phyloP scores from a whole-genome alignment of 2,113 vertebrate genomes.

The Cynopterus brachyotis region DNA sequence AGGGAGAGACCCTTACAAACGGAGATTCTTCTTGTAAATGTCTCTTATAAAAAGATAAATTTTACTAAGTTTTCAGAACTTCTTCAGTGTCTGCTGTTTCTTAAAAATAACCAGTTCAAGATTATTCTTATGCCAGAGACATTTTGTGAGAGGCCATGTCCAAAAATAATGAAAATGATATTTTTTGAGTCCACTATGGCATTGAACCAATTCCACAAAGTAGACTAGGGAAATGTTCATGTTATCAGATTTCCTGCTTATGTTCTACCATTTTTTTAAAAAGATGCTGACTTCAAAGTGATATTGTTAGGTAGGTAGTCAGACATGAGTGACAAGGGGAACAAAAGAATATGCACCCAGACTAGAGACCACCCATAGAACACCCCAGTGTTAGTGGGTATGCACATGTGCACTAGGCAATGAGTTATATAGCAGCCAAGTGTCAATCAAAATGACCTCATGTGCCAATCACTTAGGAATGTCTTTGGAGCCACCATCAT shows the following conservation, averaged over 20 bases:
- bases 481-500: too few species aligned
- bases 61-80: background rate
- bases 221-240: background rate
- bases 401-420: too few species aligned
- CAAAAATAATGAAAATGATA: conserved; percentile 3
- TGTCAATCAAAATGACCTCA: too few species aligned
- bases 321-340: too few species aligned
- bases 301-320: background rate
- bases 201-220: conserved; percentile 13
- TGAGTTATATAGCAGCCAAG: too few species aligned
- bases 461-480: too few species aligned
- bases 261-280: background rate
- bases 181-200: background rate
- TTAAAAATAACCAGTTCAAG: background rate
- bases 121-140: background rate
- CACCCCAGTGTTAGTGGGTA: too few species aligned
- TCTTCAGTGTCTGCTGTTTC: background rate
- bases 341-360: too few species aligned
- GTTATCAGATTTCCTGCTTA: background rate
- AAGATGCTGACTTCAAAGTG: background rate
- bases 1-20: background rate
- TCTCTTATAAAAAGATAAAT: background rate
- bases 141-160: background rate
- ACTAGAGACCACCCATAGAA: too few species aligned
- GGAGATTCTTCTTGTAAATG: background rate